Base-by-base conservation (phyloP, 2,113 vertebrate genomes). In the Arenaria interpres region DNA sequence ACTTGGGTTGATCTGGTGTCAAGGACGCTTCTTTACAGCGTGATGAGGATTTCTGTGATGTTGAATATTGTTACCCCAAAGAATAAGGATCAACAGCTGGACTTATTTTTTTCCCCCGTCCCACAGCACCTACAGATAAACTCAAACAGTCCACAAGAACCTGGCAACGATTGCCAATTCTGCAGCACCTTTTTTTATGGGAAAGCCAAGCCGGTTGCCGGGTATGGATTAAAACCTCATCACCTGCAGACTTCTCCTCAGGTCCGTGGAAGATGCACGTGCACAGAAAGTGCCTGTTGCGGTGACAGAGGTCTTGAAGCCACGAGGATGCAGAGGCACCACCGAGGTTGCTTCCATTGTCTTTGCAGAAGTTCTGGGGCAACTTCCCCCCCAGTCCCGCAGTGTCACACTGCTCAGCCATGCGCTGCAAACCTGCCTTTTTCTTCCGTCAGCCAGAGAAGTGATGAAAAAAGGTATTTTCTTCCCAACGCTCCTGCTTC, bases 381-480 rank as follows among this genome's bases (percentile, higher is more conserved):
- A 35, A 3, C 23, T 3, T 75, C 24, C 16, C 18, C 21, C 17
- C 13, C 39, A 5, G 51, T 53, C 9, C 43, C 9, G 43, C 45
- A 71, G 45, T 1, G 35, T 13, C 54, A 45, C 1, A 0, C 33
- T 81, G 56, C 30, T 75, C 10, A 3, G 35, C 14, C 30, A 13
- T 0, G 0, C 1, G 0, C 48, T 25, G 9, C 23, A 66, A 87
- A 73, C 20, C 35, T 33, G 50, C 24, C 5, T 27, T 94, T 73
- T 51, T 11, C 24, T 72, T 79, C 32, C 22, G 5, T 7, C 22
- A 28, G 8, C 6, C 23, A 12, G 28, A 56, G 4, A 51, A 67
- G 6, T 0, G 0, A 66, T 1, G 1, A 68, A 16, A 35, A 63
- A 35, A 25, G 1, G 4, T 6, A 3, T 21, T 54, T 88, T 45